phyloP scores from a whole-genome alignment of 2,797 vertebrate species.

The Ambastaia sidthimunki region DNA sequence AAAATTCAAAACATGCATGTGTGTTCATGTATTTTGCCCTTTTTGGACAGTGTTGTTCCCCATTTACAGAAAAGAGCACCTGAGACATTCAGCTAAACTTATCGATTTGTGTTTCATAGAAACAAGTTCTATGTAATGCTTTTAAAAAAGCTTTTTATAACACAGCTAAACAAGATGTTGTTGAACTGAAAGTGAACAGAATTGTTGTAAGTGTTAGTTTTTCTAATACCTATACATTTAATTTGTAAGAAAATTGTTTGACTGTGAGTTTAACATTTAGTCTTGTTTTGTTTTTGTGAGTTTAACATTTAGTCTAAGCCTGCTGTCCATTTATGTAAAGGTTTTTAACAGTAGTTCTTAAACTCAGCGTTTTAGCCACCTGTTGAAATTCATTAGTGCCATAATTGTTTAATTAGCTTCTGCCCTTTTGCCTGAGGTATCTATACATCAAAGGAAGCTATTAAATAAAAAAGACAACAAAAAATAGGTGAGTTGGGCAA shows the following conservation, averaged over 20 bases:
- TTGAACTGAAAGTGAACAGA: neutral
- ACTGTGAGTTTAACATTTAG: too few species aligned
- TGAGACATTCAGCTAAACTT: neutral
- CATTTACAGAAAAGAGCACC: too few species aligned
- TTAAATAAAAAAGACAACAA: conserved; percentile 53
- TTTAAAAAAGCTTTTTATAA: neutral
- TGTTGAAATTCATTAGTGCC: conserved; percentile 56
- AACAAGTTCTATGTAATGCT: too few species aligned
- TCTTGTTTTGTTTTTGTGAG: too few species aligned
- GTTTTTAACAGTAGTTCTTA: conserved; percentile 36
- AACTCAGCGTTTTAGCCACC: conserved; percentile 54
- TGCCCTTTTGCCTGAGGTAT: conserved; percentile 55
- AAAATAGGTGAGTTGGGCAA: conserved; percentile 40
- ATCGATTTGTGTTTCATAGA: too few species aligned
- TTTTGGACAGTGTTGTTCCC: too few species aligned
- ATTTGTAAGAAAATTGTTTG: too few species aligned
- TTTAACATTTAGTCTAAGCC: conserved; percentile 7
- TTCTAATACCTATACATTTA: neutral
- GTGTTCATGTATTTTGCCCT: too few species aligned
- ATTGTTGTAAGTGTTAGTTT: neutral
- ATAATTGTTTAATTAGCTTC: conserved; percentile 60
- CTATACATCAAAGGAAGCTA: conserved; percentile 56
- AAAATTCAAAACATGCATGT: too few species aligned
- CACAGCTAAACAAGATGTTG: neutral
- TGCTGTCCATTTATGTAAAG: neutral